Conservation (phyloP, 2,888 invertebrate genomes). For the Volucella zonaria region DNA sequence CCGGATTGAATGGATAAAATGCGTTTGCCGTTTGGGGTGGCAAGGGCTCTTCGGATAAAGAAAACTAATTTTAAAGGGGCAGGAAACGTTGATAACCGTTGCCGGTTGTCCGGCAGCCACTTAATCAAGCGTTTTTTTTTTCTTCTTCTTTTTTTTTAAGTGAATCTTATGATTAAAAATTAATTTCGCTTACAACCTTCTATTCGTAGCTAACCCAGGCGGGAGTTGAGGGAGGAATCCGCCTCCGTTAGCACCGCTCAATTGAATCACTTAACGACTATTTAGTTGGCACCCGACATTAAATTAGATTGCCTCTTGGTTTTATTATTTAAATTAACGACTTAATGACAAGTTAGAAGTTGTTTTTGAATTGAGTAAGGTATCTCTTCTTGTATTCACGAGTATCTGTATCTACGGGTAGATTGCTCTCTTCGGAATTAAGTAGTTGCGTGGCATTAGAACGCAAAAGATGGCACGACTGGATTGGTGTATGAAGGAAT, state of each 20-base stretch:
- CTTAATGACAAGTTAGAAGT: conserved; percentile 15
- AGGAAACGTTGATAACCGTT: conserved; percentile 22
- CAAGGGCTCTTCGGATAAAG: neutral
- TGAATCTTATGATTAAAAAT: conserved; percentile 1
- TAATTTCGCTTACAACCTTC: neutral
- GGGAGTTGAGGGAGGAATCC: neutral
- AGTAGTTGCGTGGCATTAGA: too few species aligned
- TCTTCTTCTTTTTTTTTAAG: neutral
- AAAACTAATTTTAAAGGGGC: conserved; percentile 1
- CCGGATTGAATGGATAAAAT: conserved; percentile 19
- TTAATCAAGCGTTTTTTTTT: conserved; percentile 9
- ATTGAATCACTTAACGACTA: conserved; percentile 22
- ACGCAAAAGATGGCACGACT: too few species aligned
- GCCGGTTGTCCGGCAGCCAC: neutral
- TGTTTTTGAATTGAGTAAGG: too few species aligned
- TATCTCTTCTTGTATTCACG: too few species aligned
- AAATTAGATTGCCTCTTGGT: conserved; percentile 19
- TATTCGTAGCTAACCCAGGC: neutral
- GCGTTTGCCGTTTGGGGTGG: conserved; percentile 12
- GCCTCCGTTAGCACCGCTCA: neutral
- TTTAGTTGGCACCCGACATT: conserved; percentile 6
- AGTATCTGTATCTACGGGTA: too few species aligned
- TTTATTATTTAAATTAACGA: conserved; percentile 26
- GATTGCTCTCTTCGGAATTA: too few species aligned
- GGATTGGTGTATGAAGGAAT: too few species aligned